phyloP scores from a whole-genome alignment of 2,113 vertebrate genomes.

The Eudyptes chrysolophus region DNA sequence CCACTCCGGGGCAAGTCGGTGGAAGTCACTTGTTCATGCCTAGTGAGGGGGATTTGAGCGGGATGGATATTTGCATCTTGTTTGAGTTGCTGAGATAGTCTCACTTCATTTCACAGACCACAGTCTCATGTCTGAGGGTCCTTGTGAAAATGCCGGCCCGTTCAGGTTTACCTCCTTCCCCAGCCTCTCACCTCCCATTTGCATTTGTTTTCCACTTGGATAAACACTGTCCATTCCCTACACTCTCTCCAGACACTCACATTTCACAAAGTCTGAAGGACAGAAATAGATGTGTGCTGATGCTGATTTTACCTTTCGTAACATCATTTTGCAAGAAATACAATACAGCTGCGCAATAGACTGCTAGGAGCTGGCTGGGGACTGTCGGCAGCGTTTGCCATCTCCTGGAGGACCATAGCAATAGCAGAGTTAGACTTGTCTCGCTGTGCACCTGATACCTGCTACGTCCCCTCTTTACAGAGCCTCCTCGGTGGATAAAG shows the following conservation, averaged over 20 bases:
- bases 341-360: fast-evolving
- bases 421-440: not conserved
- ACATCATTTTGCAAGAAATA: fast-evolving
- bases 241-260: not conserved
- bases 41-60: not conserved
- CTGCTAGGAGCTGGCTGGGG: not conserved
- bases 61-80: not conserved
- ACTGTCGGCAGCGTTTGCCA: conserved; percentile 49
- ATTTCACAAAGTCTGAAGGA: not conserved
- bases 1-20: not conserved
- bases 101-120: not conserved
- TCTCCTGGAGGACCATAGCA: conserved; percentile 35
- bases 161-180: not conserved
- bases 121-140: fast-evolving
- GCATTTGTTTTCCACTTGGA: not conserved
- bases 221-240: not conserved
- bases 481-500: conserved; percentile 86
- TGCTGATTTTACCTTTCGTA: not conserved
- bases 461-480: conserved; percentile 60
- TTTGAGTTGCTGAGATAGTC: not conserved
- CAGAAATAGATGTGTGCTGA: not conserved
- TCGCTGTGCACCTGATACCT: not conserved
- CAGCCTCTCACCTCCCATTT: not conserved
- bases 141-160: fast-evolving
- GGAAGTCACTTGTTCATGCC: fast-evolving